Evolutionary conservation across 2,888 invertebrate genomes (phyloP).

Genomic region (Carterocephalus palaemon): DNA sequence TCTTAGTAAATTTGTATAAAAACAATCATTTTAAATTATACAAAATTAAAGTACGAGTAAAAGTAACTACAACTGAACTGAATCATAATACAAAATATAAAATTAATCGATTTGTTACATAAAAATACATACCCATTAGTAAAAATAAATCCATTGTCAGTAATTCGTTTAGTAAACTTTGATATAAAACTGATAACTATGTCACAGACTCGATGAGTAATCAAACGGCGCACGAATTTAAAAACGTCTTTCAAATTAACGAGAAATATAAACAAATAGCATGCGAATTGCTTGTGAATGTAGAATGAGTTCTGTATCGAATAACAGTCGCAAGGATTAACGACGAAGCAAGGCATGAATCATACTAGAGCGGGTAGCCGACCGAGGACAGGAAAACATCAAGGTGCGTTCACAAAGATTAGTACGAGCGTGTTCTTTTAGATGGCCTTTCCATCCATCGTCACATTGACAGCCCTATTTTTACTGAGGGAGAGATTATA

Average conservation of each 20-base stretch:
- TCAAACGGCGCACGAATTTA: too few species aligned
- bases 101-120: too few species aligned
- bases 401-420: neutral
- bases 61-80: neutral
- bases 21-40: too few species aligned
- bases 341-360: constrained; percentile 15
- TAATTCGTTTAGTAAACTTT: neutral
- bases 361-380: constrained; percentile 1
- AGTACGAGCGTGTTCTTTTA: neutral
- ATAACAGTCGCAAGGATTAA: constrained; percentile 2
- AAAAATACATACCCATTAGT: constrained; percentile 14
- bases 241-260: constrained; percentile 5
- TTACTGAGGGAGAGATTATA: too few species aligned
- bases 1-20: too few species aligned
- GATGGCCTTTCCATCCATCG: too few species aligned
- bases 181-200: too few species aligned
- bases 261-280: constrained; percentile 2
- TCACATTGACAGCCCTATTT: too few species aligned
- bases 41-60: too few species aligned
- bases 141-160: constrained; percentile 9
- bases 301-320: constrained; percentile 7
- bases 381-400: neutral
- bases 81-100: neutral
- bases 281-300: constrained; percentile 8
- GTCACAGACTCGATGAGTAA: too few species aligned